Conservation (phyloP, 2,113 vertebrate species). For the Lanius collurio region DNA sequence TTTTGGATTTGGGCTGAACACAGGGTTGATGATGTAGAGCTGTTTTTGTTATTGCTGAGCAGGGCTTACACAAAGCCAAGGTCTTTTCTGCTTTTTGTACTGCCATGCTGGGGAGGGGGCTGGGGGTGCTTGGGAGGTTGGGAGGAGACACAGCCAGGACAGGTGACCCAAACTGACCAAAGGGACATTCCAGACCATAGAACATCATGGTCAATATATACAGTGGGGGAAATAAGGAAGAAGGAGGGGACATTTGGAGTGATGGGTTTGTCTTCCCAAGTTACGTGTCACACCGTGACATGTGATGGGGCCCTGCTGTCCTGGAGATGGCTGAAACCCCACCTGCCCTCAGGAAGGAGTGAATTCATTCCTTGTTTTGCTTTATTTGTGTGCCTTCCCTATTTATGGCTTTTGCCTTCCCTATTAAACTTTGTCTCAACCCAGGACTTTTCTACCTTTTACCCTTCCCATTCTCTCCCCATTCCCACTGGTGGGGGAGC, state of each 20-base stretch:
- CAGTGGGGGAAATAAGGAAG: background rate
- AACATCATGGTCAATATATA: background rate
- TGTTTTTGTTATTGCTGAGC: background rate
- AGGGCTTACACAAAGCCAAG: background rate
- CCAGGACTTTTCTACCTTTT: background rate
- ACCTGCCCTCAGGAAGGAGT: background rate
- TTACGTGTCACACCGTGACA: fast-evolving
- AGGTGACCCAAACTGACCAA: background rate
- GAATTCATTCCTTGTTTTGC: background rate
- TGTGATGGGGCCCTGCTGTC: background rate
- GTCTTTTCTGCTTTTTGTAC: fast-evolving
- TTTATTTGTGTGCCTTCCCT: background rate
- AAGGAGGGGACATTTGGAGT: background rate
- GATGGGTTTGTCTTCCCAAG: background rate
- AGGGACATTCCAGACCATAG: background rate
- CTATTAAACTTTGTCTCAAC: background rate
- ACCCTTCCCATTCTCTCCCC: background rate
- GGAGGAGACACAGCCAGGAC: background rate
- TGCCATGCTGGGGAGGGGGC: fast-evolving
- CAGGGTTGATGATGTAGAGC: too few species aligned
- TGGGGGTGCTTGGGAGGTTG: background rate
- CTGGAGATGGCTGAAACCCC: background rate
- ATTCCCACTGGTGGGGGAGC: background rate
- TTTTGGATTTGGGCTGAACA: background rate
- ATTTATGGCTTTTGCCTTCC: background rate